Conservation (phyloP, 1,140 invertebrate species). For the Helicoverpa zea region DNA sequence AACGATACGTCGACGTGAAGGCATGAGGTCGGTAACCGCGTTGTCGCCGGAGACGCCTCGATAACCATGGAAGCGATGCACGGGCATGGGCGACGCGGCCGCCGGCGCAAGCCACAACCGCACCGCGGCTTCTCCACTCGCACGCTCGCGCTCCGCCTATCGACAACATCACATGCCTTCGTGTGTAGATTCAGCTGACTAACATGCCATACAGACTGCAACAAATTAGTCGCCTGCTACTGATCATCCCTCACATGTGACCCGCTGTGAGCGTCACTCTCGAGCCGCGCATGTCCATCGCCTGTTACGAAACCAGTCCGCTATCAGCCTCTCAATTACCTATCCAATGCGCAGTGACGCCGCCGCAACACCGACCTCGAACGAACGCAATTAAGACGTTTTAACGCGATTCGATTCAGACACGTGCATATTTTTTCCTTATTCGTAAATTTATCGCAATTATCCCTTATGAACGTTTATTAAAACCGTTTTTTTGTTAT, state of each 20-base stretch:
- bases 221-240: slow-evolving; percentile 11
- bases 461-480: slow-evolving; percentile 78
- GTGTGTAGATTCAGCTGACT: neutral
- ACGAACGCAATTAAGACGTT: slow-evolving; percentile 81
- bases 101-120: slow-evolving; percentile 35
- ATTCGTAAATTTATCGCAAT: slow-evolving; percentile 80
- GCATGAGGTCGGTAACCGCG: slow-evolving; percentile 75
- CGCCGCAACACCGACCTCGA: slow-evolving; percentile 71
- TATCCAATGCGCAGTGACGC: slow-evolving; percentile 60
- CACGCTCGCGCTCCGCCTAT: neutral
- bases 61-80: slow-evolving; percentile 62
- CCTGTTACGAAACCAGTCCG: slow-evolving; percentile 64
- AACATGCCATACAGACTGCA: too few species aligned
- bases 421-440: slow-evolving; percentile 83
- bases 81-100: slow-evolving; percentile 26
- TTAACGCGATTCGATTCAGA: slow-evolving; percentile 82
- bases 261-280: slow-evolving; percentile 4
- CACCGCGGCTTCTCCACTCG: neutral
- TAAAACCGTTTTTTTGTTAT: slow-evolving; percentile 73
- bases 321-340: slow-evolving; percentile 69
- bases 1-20: slow-evolving; percentile 66
- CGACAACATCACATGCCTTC: neutral
- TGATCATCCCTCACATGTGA: neutral
- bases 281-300: slow-evolving; percentile 30
- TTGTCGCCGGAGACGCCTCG: slow-evolving; percentile 71